Conservation (phyloP, 2,888 invertebrate species). For the Oscheius sp. region DNA sequence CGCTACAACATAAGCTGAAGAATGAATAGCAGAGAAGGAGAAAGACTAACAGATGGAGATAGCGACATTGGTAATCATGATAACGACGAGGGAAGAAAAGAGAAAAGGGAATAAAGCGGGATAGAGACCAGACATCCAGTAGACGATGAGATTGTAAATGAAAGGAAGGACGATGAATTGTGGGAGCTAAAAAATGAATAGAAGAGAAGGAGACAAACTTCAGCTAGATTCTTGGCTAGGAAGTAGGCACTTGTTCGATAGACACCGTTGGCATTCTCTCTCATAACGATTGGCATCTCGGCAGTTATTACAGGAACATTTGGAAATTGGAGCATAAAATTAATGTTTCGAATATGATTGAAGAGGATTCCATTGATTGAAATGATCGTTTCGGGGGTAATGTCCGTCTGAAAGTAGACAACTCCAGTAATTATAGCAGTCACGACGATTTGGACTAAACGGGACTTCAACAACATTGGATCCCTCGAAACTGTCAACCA, state of each 20-base stretch:
- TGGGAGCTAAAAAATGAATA: constrained; percentile 75
- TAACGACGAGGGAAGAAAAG: constrained; percentile 74
- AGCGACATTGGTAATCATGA: constrained; percentile 57
- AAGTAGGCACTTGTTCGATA: constrained; percentile 90
- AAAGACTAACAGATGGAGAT: constrained; percentile 61
- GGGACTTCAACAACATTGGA: constrained; percentile 85
- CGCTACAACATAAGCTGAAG: constrained; percentile 87
- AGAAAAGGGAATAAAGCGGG: constrained; percentile 73
- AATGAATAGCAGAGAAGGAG: background rate
- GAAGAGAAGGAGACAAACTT: constrained; percentile 72
- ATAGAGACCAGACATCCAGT: constrained; percentile 81
- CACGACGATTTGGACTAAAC: constrained; percentile 87
- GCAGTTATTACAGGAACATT: constrained; percentile 79
- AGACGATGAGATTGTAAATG: constrained; percentile 83
- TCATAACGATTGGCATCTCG: constrained; percentile 86
- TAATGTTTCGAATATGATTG: constrained; percentile 89
- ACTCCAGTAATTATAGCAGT: constrained; percentile 78
- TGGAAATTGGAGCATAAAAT: constrained; percentile 78
- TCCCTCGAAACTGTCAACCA: constrained; percentile 76
- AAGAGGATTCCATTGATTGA: constrained; percentile 92
- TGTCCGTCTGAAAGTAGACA: constrained; percentile 79
- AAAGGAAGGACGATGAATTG: constrained; percentile 84
- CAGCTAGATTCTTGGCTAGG: constrained; percentile 82
- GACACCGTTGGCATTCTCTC: constrained; percentile 89
- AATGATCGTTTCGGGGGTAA: constrained; percentile 76